These are phyloP conservation scores for Caerostris darwini DNA, from an alignment of 1,140 invertebrate genomes.

Conservation along the genomic window DNA sequence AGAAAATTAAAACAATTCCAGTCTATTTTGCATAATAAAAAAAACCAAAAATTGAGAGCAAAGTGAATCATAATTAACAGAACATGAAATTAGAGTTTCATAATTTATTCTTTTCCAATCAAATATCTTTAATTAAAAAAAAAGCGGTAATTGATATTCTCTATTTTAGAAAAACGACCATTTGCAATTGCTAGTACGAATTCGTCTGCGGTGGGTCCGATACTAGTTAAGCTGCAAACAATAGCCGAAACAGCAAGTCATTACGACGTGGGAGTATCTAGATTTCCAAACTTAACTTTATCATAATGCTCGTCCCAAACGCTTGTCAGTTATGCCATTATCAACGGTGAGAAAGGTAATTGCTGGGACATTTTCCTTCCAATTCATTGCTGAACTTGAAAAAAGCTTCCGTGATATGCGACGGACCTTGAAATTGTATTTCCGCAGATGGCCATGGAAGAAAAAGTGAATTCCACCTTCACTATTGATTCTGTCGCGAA, in stretches of 20 bases:
- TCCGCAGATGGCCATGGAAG: not conserved
- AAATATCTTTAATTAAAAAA: no score
- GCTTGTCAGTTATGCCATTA: constrained; percentile 15
- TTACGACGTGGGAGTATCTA: not conserved
- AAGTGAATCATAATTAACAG: no score
- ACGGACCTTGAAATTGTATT: constrained; percentile 65
- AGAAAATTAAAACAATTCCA: no score
- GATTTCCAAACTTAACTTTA: not conserved
- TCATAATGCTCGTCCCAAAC: not conserved
- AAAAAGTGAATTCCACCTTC: constrained; percentile 12
- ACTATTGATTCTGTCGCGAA: not conserved
- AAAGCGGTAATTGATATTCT: no score
- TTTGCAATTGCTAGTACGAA: not conserved
- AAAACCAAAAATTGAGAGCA: no score
- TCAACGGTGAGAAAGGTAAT: not conserved
- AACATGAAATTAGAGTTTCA: no score
- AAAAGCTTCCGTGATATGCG: constrained; percentile 55
- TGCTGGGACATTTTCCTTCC: constrained; percentile 1
- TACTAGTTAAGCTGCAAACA: not conserved
- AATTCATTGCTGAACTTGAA: constrained; percentile 49
- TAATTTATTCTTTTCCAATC: no score
- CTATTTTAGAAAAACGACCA: not conserved
- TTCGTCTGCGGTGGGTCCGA: not conserved
- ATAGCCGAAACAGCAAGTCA: not conserved
- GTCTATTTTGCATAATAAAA: no score